Percentiles rank a stretch among this genome's conserved stretches.
These are phyloP conservation scores for Lobophora halterata DNA, from an alignment of 2,888 invertebrate genomes.

Conservation along the genomic window DNA sequence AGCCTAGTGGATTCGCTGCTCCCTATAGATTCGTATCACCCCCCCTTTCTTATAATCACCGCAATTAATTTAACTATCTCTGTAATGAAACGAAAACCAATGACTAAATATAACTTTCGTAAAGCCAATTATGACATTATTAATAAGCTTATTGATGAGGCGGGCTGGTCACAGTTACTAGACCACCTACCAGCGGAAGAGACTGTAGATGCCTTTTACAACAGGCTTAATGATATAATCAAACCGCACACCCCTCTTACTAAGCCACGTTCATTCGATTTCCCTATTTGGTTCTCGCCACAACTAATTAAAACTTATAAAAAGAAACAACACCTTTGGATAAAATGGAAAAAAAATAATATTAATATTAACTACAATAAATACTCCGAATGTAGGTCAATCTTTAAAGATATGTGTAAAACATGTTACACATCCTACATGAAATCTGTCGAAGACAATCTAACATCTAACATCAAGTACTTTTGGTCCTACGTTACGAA, in stretches of 20 bases:
- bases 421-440: background rate
- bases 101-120: background rate
- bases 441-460: too few species aligned
- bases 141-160: background rate
- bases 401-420: background rate
- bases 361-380: background rate
- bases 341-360: conserved; percentile 1
- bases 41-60: background rate
- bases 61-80: background rate
- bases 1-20: background rate
- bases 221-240: background rate
- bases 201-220: background rate
- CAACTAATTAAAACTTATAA: background rate
- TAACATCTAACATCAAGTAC: too few species aligned
- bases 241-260: background rate
- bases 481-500: too few species aligned
- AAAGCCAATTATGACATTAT: conserved; percentile 1
- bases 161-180: background rate
- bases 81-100: background rate
- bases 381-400: background rate
- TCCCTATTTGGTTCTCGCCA: conserved; percentile 1
- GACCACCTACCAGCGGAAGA: background rate
- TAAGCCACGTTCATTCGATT: background rate
- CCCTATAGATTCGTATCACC: background rate
- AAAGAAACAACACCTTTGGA: background rate